Conservation (phyloP, 2,797 vertebrate genomes). For the Cheirogaleus major region DNA sequence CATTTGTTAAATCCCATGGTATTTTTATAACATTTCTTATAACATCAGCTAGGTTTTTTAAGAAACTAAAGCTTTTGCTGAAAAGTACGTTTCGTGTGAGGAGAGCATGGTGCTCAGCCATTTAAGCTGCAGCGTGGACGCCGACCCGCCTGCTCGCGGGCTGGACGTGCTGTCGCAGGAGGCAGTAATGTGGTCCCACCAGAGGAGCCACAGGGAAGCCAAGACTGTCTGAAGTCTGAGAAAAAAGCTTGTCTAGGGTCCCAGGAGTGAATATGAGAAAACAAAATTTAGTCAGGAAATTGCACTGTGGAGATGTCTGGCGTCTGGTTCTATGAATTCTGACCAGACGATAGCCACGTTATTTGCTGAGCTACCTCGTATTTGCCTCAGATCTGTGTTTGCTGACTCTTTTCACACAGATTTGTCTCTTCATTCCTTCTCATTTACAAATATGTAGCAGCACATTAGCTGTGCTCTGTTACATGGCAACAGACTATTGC, state of each 20-base stretch:
- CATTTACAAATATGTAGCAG: neutral
- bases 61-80: neutral
- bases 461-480: neutral
- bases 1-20: neutral
- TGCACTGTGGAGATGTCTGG: neutral
- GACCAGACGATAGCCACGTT: neutral
- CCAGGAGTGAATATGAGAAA: constrained; percentile 36
- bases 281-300: constrained; percentile 18
- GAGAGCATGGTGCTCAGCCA: neutral
- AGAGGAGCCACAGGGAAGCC: neutral
- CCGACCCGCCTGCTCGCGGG: neutral
- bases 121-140: neutral
- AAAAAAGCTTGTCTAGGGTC: constrained; percentile 40
- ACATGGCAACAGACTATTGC: neutral
- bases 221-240: neutral
- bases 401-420: neutral
- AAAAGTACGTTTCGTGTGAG: neutral
- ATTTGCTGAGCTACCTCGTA: neutral
- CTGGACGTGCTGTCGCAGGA: neutral
- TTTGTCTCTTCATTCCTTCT: neutral
- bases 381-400: constrained; percentile 1
- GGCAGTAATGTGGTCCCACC: neutral
- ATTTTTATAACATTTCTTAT: neutral
- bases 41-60: neutral
- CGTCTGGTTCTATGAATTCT: constrained; percentile 22